phyloP scores from a whole-genome alignment of 2,797 vertebrate species.

The Capromys pilorides region DNA sequence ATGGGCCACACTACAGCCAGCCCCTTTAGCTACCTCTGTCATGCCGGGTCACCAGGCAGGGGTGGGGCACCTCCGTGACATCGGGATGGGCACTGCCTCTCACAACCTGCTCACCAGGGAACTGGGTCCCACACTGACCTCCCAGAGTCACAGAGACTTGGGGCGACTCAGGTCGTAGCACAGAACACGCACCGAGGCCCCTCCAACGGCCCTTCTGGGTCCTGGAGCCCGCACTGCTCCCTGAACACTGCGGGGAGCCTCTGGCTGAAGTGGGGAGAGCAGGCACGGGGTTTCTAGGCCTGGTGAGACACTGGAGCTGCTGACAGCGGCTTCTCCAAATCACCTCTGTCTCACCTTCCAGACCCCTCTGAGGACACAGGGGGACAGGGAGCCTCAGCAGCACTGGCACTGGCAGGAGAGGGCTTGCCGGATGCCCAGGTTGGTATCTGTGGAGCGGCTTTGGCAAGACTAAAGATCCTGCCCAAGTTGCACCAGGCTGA shows the following conservation, averaged over 20 bases:
- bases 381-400: fast-evolving
- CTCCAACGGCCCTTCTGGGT: background rate
- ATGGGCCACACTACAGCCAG: background rate
- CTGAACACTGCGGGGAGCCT: fast-evolving
- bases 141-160: background rate
- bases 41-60: fast-evolving
- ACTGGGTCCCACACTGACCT: fast-evolving
- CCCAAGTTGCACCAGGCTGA: background rate
- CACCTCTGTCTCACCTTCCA: background rate
- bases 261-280: background rate
- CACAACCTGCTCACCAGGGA: background rate
- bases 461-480: background rate
- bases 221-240: fast-evolving
- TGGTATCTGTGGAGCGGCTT: background rate
- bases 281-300: background rate
- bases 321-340: background rate
- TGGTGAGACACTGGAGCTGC: background rate
- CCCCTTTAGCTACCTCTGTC: background rate
- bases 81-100: background rate
- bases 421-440: background rate
- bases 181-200: background rate
- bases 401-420: background rate
- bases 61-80: background rate
- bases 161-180: fast-evolving
- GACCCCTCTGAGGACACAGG: background rate